Base-by-base conservation (phyloP, 2,888 invertebrate genomes). In the Ceraclea dissimilis region DNA sequence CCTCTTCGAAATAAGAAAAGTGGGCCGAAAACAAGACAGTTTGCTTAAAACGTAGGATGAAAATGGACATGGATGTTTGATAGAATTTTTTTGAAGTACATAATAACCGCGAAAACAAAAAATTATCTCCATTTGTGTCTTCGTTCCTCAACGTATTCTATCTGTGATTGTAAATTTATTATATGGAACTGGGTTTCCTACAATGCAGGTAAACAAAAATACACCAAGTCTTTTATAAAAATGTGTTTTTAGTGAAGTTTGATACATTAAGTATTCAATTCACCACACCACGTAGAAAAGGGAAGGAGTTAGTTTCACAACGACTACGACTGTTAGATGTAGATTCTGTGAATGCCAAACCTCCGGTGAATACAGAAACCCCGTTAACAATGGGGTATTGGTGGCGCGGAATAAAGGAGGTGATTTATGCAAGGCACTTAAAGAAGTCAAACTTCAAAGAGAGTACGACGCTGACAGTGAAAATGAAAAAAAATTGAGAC, bases 341-440 rank as follows among this genome's bases (percentile, higher is more conserved):
- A 46, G 18, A 46, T 18, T 13, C 46, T 11, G 46, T 46, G 46
- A 46, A 46, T 46, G 20, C 20, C 19, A 46, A 39, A 39, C 44
- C 53, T 21, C 53, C 21, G 31, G 21, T 51, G 51, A 56, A 56
- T 56, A 50, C 46, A 10, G 46, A 16, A 10, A 39, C 20, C 39
- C 16, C 39, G 39, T 47, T 50, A 31, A 56, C 56, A 56, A 56
- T 56, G 56, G 51, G 16, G 31, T 20, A 51, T 21, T 34, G 21
- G 18, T 34, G 46, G 46, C 46, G 19, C 39, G n/a, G 44, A 46
- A 51, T 50, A 47, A 51, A 51, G 48, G 33, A 31, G 33, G 56
- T 56, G 56, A 56, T 56, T 56, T 56, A 56, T 56, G 50, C 51
- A 47, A 51, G 51, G 51, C 54, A 54, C 54, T 54, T 54, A 54